phyloP scores from a whole-genome alignment of 2,888 invertebrate genomes.

The Pardosa pseudoannulata region DNA sequence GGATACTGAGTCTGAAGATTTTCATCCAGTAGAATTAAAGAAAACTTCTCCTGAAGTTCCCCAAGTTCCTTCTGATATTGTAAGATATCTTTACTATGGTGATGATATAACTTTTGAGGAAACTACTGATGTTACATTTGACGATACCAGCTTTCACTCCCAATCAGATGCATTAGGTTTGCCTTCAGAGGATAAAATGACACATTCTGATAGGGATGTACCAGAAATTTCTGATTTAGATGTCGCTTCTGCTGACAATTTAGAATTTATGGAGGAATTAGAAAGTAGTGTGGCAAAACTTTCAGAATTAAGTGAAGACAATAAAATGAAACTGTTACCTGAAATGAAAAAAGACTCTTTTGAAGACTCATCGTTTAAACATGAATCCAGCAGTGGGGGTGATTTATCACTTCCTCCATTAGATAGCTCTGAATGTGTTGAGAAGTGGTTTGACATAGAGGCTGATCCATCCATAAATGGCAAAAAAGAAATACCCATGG shows the following conservation, averaged over 20 bases:
- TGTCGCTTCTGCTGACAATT: not conserved
- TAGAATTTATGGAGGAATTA: not conserved
- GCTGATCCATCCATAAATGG: not conserved
- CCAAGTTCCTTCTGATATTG: slow-evolving; percentile 56
- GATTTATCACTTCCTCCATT: not conserved
- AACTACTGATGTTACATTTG: not conserved
- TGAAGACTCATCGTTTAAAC: not conserved
- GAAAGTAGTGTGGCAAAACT: not conserved
- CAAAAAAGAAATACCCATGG: not conserved
- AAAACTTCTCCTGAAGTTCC: slow-evolving; percentile 23
- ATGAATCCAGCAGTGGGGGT: not conserved
- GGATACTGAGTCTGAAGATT: not conserved
- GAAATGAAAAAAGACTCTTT: not conserved
- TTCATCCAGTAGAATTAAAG: not conserved
- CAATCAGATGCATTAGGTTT: not conserved
- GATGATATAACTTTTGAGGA: slow-evolving; percentile 55
- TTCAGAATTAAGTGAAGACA: not conserved
- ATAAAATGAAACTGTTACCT: not conserved
- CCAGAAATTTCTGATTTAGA: too few species aligned
- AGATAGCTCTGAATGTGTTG: slow-evolving; percentile 7
- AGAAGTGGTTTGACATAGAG: slow-evolving; percentile 46
- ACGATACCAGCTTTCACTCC: not conserved
- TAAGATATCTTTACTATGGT: slow-evolving; percentile 61
- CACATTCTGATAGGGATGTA: not conserved
- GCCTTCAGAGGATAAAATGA: not conserved